Evolutionary conservation across 2,113 vertebrate species (phyloP).

Genomic region (Ascaphus truei): DNA sequence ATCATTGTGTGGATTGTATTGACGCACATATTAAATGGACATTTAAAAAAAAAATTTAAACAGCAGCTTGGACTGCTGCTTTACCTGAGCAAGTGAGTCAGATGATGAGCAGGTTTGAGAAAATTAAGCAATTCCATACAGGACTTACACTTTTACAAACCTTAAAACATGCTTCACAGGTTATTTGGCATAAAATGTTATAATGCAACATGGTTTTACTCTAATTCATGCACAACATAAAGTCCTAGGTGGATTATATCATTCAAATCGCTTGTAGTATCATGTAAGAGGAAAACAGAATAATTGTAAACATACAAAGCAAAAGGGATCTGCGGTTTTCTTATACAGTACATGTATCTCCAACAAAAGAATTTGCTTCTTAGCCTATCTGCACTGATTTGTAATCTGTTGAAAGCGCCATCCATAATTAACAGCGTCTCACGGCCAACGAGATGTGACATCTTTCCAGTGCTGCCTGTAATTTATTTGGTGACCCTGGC

Average conservation of each 20-base stretch:
- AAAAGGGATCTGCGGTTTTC: background rate
- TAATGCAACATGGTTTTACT: conserved; percentile 1
- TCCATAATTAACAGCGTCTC: conserved; percentile 35
- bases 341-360: background rate
- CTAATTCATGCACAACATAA: background rate
- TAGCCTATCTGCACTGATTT: conserved; percentile 31
- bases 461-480: conserved; percentile 11
- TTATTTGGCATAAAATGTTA: no score
- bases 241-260: background rate
- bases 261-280: background rate
- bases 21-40: no score
- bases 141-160: no score
- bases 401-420: conserved; percentile 29
- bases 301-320: conserved; percentile 1
- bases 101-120: no score
- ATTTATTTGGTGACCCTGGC: conserved; percentile 35
- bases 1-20: no score
- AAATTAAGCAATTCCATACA: no score
- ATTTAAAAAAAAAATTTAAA: no score
- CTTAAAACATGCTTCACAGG: no score
- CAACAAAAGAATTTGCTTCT: conserved; percentile 17
- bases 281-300: background rate
- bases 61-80: no score
- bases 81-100: no score
- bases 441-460: conserved; percentile 32